Evolutionary conservation across 2,113 vertebrate genomes (phyloP).

Genomic region (Megalops atlanticus): DNA sequence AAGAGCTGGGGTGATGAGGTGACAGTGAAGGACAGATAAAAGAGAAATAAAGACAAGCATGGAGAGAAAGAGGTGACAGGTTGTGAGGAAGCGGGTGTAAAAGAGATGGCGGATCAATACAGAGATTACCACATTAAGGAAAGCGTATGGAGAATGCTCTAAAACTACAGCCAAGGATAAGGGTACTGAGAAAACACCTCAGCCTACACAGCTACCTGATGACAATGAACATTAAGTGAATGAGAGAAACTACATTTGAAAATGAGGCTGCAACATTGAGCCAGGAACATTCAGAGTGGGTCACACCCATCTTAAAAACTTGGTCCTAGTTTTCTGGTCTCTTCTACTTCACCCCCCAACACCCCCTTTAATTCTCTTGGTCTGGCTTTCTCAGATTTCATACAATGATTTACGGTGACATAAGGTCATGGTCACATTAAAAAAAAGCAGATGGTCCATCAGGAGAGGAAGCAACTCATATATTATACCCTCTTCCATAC

Average conservation of each 20-base stretch:
- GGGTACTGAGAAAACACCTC: neutral
- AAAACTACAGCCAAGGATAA: neutral
- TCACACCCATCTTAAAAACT: neutral
- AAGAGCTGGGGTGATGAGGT: neutral
- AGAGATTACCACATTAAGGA: neutral
- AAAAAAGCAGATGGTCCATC: slow-evolving; percentile 10
- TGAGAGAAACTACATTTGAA: neutral
- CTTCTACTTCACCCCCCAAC: neutral
- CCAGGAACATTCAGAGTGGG: neutral
- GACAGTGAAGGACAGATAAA: neutral
- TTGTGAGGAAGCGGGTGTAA: neutral
- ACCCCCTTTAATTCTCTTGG: neutral
- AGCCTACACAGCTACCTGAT: neutral
- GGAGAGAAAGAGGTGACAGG: neutral
- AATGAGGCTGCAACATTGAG: neutral
- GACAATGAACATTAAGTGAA: neutral
- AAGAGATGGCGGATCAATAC: neutral
- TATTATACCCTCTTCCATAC: neutral
- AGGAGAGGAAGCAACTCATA: slow-evolving; percentile 18
- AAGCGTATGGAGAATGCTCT: neutral
- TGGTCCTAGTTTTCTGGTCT: neutral
- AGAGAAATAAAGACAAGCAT: neutral
- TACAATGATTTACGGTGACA: slow-evolving; percentile 20
- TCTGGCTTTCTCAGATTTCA: slow-evolving; percentile 13
- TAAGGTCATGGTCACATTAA: slow-evolving; percentile 5